A percentile compares a stretch with the other conserved stretches of the same genome.
Conservation (phyloP, 1,140 invertebrate species). For the Trypoxylus dichotomus region DNA sequence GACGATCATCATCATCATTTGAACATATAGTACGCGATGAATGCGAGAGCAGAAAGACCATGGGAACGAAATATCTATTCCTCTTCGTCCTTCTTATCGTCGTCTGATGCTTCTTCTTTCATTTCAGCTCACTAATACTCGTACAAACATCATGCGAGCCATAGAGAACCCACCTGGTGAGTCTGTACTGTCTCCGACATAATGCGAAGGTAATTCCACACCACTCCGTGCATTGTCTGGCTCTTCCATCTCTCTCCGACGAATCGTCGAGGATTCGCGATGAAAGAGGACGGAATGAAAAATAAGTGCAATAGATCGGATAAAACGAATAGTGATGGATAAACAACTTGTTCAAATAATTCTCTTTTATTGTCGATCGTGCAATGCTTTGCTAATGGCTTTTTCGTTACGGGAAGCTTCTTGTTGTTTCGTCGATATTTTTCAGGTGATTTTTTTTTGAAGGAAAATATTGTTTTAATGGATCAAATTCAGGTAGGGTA, state of each 20-base stretch:
- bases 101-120: neutral
- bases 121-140: neutral
- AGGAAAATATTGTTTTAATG: too few relatives aligned
- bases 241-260: neutral
- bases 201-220: conserved; percentile 8
- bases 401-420: too few relatives aligned
- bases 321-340: conserved; percentile 8
- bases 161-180: conserved; percentile 1
- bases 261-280: neutral
- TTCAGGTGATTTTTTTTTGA: too few relatives aligned
- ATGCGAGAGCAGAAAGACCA: neutral
- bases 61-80: neutral
- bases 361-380: conserved; percentile 10
- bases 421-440: too few relatives aligned
- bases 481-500: too few relatives aligned
- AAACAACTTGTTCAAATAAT: conserved; percentile 11
- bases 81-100: neutral
- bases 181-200: conserved; percentile 1
- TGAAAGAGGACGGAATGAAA: neutral
- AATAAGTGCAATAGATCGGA: conserved; percentile 12
- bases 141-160: neutral
- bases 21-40: too few relatives aligned
- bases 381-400: too few relatives aligned
- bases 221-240: neutral
- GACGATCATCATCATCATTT: neutral